Evolutionary conservation across 2,113 vertebrate genomes (phyloP).

Genomic region (Beaufortia kweichowensis): DNA sequence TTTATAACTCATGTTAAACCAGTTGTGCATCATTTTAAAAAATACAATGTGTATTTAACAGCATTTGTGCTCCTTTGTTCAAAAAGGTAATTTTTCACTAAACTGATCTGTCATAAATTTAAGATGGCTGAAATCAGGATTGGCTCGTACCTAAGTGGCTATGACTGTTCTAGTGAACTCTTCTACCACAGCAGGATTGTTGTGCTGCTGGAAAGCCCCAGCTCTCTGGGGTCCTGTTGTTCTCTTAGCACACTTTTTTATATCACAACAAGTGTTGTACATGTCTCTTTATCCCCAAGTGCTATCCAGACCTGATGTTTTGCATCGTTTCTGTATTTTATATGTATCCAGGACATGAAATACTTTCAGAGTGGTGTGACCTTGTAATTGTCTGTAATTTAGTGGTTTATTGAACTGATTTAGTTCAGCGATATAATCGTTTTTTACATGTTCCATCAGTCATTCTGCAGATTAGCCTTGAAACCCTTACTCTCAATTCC

Average conservation of each 20-base stretch:
- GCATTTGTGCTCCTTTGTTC: conserved; percentile 3
- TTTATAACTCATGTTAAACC: not conserved
- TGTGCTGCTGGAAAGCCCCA: conserved; percentile 74
- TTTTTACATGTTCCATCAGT: not conserved
- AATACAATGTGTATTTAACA: not conserved
- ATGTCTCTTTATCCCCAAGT: conserved; percentile 57
- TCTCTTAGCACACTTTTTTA: conserved; percentile 68
- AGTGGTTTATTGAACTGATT: conserved; percentile 56
- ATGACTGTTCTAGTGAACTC: conserved; percentile 63
- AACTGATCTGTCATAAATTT: conserved; percentile 24
- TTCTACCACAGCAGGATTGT: conserved; percentile 55
- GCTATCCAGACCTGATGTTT: conserved; percentile 56
- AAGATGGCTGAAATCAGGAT: conserved; percentile 63
- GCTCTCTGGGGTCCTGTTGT: conserved; percentile 70
- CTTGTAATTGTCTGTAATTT: conserved; percentile 63
- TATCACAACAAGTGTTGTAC: conserved; percentile 60
- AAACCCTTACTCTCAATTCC: conserved; percentile 35
- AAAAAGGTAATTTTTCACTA: not conserved
- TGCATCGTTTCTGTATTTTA: conserved; percentile 51
- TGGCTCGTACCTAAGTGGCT: conserved; percentile 70
- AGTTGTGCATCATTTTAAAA: not conserved
- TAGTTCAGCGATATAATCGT: conserved; percentile 43
- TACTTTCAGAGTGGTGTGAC: conserved; percentile 70
- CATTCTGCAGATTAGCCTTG: conserved; percentile 2
- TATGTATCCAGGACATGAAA: conserved; percentile 64